Base-by-base conservation (phyloP, 2,113 vertebrate genomes). In the Tichodroma muraria region DNA sequence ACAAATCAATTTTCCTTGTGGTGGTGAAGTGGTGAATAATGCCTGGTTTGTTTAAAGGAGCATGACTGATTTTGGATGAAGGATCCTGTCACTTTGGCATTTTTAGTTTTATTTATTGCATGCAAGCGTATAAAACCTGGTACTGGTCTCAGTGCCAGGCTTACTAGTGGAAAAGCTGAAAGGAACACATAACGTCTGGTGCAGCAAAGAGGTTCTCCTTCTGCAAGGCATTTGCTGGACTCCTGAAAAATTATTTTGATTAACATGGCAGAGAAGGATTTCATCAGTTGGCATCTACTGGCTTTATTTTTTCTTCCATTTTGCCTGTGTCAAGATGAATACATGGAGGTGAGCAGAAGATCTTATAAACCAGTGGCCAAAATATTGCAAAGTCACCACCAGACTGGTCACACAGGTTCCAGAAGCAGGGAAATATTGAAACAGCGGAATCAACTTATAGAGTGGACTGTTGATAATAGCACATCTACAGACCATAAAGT, bases 301-400 rank as follows among this genome's bases (percentile, higher is more conserved):
- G 96, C 97, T 97, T 96, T 98, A 90, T 85, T 98, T 96, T 97
- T 97, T 92, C 97, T 98, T 95, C 98, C 97, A 77, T 97, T 97
- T 98, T 98, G 98, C 97, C 97, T 98, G 97, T 97, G 98, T 97
- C 98, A 98, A 97, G 98, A 98, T 60, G 98, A 98, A 96, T 97
- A 98, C 96, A 97, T 97, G 98, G 98, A 98, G 98, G 98, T 98
- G 98, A 98, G 98, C 98, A 94, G 98, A 98, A 98, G 98, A 98
- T 88, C 97, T 98, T 98, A 97, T 97, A 98, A 97, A 73, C 98
- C 97, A 76, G 97, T 98, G 97, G 98, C 98, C 35, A 97, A 97
- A 97, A 97, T 98, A 97, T 98, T 98, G 97, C 98, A 98, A 92
- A 98, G 98, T 97, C 98, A 98, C 91, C 98, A 98, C 95, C 97